Percentiles rank a stretch among this genome's conserved stretches.
Evolutionary conservation across 2,113 vertebrate genomes (phyloP).

Genomic region (Eidolon helvum): DNA sequence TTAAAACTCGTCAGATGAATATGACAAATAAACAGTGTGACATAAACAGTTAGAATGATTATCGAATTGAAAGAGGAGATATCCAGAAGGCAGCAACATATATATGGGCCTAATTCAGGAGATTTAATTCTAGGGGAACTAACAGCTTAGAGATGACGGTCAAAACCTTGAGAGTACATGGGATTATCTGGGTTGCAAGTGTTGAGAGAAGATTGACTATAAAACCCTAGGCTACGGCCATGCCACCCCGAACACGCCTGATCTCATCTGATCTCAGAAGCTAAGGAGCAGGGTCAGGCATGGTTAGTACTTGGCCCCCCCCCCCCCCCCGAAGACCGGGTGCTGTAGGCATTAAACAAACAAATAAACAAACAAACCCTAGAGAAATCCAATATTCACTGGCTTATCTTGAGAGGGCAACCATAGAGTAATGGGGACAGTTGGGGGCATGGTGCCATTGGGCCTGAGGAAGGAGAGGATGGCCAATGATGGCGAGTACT

Average conservation of each 20-base stretch:
- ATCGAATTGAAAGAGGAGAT: not conserved
- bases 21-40: not conserved
- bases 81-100: not conserved
- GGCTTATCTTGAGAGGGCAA: not conserved
- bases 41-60: not conserved
- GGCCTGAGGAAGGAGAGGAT: not conserved
- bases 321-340: too few species aligned
- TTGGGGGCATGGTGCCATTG: too few species aligned
- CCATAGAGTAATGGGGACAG: not conserved
- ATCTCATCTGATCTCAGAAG: too few species aligned
- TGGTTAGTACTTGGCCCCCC: too few species aligned
- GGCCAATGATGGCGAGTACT: not conserved
- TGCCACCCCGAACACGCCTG: too few species aligned
- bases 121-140: not conserved
- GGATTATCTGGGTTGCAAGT: not conserved
- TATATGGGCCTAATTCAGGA: not conserved
- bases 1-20: not conserved
- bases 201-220: not conserved
- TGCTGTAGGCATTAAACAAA: too few species aligned
- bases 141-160: not conserved
- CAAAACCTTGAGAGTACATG: not conserved
- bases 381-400: not conserved
- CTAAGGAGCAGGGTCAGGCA: too few species aligned
- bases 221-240: not conserved
- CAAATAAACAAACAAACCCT: not conserved